Evolutionary conservation across 2,888 invertebrate genomes (phyloP), one percentile per base, ranked within the genome.

Genomic region (Oscheius sp.): DNA sequence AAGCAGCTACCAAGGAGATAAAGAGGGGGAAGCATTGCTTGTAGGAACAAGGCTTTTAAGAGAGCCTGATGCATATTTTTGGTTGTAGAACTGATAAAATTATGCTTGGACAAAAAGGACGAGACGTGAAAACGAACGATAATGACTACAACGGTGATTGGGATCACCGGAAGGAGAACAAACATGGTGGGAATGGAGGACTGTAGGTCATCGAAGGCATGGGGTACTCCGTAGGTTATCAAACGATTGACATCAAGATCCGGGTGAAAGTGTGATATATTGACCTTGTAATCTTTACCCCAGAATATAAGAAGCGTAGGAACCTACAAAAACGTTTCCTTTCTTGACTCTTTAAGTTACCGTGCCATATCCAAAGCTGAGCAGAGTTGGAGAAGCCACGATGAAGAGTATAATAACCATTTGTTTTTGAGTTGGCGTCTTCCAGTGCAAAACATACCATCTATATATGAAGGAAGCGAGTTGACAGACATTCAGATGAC

Each of bases 401-500:
- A 33, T 6, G 5, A 33, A 14, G 33, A 54, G 14, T 5, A 54
- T 32, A 24, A 32, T 5, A 33, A 17, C 9, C 32, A 54, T 33
- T 32, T n/a, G n/a, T 33, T 12, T 32, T 33, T 54, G 32, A 2
- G 32, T 54, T 8, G 54, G 54, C 12, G 32, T 32, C n/a, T n/a
- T 30, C 6, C 9, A 17, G 20, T 32, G 32, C 14, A 54, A 36
- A 54, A 54, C 24, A 33, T 54, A 54, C 33, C 54, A 33, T 4
- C 54, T 14, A 12, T 54, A 54, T 32, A 54, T n/a, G 20, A 54
- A 54, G 0, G 54, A 54, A 4, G 20, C 54, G n/a, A 54, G 12
- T 32, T 54, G 54, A 5, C 33, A 33, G 33, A 54, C 17, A 17
- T 14, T 33, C 32, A 54, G 14, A 33, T 54, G 54, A n/a, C 33